phyloP scores from a whole-genome alignment of 2,888 invertebrate genomes.

The Yponomeuta malinellus region DNA sequence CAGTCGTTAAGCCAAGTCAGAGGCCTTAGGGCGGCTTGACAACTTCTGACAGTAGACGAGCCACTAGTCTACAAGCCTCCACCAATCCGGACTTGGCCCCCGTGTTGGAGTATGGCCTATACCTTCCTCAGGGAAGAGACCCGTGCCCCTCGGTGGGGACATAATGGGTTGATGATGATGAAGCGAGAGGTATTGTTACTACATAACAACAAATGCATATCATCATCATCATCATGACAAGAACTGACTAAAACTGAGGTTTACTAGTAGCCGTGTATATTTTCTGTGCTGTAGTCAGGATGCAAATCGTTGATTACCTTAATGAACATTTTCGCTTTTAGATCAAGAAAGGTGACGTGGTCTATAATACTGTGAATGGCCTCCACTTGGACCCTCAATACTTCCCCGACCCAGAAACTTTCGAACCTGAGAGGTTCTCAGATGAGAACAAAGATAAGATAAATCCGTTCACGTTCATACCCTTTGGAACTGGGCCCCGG shows the following conservation, averaged over 20 bases:
- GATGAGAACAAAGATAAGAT: conserved; percentile 45
- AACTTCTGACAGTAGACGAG: too few relatives aligned
- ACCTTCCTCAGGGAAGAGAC: too few relatives aligned
- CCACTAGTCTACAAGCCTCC: too few relatives aligned
- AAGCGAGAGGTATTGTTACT: too few relatives aligned
- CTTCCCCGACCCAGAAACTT: conserved; percentile 57
- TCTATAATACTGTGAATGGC: conserved; percentile 32
- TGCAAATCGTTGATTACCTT: neutral
- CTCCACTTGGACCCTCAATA: conserved; percentile 32
- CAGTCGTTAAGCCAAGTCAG: too few relatives aligned
- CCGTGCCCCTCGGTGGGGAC: too few relatives aligned
- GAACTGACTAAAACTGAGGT: neutral
- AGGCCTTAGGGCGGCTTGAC: too few relatives aligned
- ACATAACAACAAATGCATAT: too few relatives aligned
- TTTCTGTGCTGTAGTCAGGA: neutral
- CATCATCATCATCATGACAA: too few relatives aligned
- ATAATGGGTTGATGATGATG: too few relatives aligned
- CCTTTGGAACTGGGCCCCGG: conserved; percentile 72
- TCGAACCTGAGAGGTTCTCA: conserved; percentile 37
- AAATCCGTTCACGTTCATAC: conserved; percentile 61
- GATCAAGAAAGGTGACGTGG: conserved; percentile 17
- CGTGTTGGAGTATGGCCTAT: too few relatives aligned
- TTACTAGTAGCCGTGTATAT: neutral
- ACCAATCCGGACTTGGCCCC: too few relatives aligned
- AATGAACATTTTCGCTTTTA: conserved; percentile 4